Evolutionary conservation across 2,888 invertebrate genomes (phyloP), one percentile per base, ranked within the genome.

Genomic region (Aelia acuminata): DNA sequence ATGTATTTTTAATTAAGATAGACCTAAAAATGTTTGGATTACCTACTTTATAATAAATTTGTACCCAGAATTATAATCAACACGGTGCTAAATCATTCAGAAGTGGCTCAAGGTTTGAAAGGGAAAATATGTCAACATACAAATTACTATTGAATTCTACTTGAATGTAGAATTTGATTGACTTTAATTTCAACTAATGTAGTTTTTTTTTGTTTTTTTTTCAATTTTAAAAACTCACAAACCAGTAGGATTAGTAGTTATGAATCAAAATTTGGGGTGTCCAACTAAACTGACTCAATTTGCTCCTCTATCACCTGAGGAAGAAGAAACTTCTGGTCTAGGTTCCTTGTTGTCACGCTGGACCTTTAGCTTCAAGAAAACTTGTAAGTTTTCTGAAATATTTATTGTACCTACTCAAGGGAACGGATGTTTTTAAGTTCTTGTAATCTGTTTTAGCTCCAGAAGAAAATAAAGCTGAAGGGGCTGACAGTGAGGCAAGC

Each of bases 251-350:
- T 57, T 26, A 26, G 26, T 39, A 57, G 84, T 22, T 49, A 88
- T 88, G 88, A 88, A 75, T 57, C 84, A 75, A 4, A 88, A 88
- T 31, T 84, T 88, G 13, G 53, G 84, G 10, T 88, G 84, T 84
- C 84, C 43, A 47, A 84, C 88, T 35, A 95, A 95, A 92, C 92
- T 96, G 89, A 96, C 96, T 18, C 96, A 96, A 92, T 97, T 97
- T 91, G 95, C 96, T 87, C 95, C 96, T 43, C 94, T 96, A 89
- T 96, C 96, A 92, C 94, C 96, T 0, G 96, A 97, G 91, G 94
- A 95, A 47, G 95, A 94, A 90, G 95, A 95, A 91, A 90, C 50
- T 49, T 95, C 96, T 90, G 95, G 95, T 35, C 95, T 96, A 47
- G 94, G 95, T 18, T 95, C 96, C 84, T 94, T 96, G 90, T 94